Evolutionary conservation across 1,140 invertebrate genomes (phyloP), one percentile per base, ranked within the genome.

Genomic region (Helicoverpa armigera): DNA sequence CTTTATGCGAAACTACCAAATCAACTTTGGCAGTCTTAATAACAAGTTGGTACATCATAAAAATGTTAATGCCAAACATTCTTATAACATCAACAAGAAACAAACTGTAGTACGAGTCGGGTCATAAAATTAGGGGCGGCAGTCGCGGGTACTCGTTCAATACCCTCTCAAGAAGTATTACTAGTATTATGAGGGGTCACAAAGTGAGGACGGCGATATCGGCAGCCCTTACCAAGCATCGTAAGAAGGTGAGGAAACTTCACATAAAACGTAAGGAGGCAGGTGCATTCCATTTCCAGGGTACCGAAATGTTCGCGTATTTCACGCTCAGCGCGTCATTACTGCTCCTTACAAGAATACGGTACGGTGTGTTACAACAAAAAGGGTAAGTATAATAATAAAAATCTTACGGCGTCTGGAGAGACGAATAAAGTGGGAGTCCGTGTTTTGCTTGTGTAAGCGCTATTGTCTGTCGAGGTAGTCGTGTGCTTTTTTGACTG

Each of bases 231-330:
- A 87, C 88, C 85, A 83, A 85, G 89, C 85, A 83, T 86, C 88
- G 86, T 91, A 85, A 91, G 91, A 90, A 94, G 91, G 91, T 93
- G 91, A 92, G 88, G 89, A 90, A 92, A 94, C 83, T 92, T 90
- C 91, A 86, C 93, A 93, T 94, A 94, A 94, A 94, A 93, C 91
- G 87, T 92, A 91, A 92, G 92, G 91, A 94, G 90, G 88, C 93
- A 94, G 93, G 93, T 93, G 91, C 91, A 92, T 93, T 91, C 90
- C 92, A 93, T 94, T 94, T 91, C 83, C 84, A 85, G 85, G 90
- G 90, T 86, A 88, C 88, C 90, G 86, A 90, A 92, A 93, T 92
- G 93, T 93, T 85, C 82, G 85, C 86, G 91, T 92, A 92, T 93
- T 93, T 93, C 89, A 94, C 92, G 90, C 91, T 89, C 91, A 88